Evolutionary conservation across 2,113 vertebrate species (phyloP), one percentile per base, ranked within the genome.

Genomic region (Bubo blakistoni): DNA sequence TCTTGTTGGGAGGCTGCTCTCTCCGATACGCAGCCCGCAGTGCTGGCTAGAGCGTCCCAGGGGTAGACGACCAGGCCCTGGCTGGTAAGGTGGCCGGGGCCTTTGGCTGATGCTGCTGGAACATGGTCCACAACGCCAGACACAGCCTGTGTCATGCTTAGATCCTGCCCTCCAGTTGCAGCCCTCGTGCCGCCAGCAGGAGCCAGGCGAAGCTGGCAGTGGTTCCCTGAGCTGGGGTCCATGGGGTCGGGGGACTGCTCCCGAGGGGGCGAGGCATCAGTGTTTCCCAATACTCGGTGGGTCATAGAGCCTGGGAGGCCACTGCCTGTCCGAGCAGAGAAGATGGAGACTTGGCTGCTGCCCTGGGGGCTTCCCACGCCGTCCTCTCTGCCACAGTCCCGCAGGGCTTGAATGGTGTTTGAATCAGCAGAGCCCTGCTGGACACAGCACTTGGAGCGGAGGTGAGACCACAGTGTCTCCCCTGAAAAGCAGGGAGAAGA

Each of bases 401-500:
- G 81, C 34, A 40, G 74, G 69, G 98, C 97, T 93, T 97, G 98
- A 96, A 95, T 92, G 65, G 96, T 96, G 90, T 96, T 98, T 61
- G 98, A 83, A 89, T 32, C 61, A 2, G 97, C 88, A 77, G 86
- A 54, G 44, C 47, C n/a, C 76, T 98, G 97, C 67, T 98, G 98
- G 78, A 84, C 54, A 47, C 17, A 2, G 6, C 89, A 84, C 80
- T 96, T 97, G 90, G 98, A 97, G 61, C 84, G 97, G 84, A 99
- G 98, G 94, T 98, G 99, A 77, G 99, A 98, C 98, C 99, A 99
- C 70, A 99, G 98, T 10, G 96, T 98, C 71, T 98, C 99, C 96
- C 99, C 99, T 99, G 94, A 26, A 67, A 63, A 44, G 81, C 14
- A 80, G 72, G 92, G 55, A 78, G 52, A 59, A 52, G 11, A 81